Evolutionary conservation across 2,888 invertebrate genomes (phyloP).

Genomic region (Isoperla grammatica): DNA sequence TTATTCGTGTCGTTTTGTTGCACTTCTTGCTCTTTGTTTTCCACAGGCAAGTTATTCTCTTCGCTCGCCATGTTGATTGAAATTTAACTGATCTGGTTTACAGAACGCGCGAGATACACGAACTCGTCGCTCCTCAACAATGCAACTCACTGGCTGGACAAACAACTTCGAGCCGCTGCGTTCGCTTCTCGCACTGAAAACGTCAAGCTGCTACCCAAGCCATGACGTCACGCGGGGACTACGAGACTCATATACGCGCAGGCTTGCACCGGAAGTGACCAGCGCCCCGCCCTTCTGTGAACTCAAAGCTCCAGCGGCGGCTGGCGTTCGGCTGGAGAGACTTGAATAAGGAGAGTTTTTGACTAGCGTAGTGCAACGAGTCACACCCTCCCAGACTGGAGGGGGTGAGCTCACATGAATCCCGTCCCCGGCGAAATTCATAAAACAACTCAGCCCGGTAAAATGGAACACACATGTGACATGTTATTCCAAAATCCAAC

Average conservation of each 20-base stretch:
- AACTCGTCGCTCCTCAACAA: background rate
- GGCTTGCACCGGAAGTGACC: constrained; percentile 8
- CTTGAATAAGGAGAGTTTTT: background rate
- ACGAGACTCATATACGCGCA: constrained; percentile 13
- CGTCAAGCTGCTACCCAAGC: constrained; percentile 19
- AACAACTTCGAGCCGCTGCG: background rate
- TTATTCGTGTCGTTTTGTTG: constrained; percentile 47
- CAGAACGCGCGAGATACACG: background rate
- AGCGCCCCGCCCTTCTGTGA: constrained; percentile 17
- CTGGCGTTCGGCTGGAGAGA: constrained; percentile 4
- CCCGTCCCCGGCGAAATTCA: background rate
- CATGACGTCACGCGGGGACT: constrained; percentile 21
- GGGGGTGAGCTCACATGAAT: background rate
- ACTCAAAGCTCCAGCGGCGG: background rate
- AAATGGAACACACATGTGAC: too few species aligned
- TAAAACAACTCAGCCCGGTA: too few species aligned
- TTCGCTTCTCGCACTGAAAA: constrained; percentile 16
- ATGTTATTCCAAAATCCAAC: too few species aligned
- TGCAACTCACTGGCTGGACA: constrained; percentile 3
- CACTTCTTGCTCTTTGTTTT: constrained; percentile 52
- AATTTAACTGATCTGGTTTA: background rate
- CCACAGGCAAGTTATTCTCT: constrained; percentile 62
- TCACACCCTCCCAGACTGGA: constrained; percentile 15
- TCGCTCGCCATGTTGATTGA: constrained; percentile 61
- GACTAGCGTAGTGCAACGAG: constrained; percentile 15